Evolutionary conservation across 2,797 vertebrate species (phyloP).

Genomic region (Pangasius sanitwongsei): DNA sequence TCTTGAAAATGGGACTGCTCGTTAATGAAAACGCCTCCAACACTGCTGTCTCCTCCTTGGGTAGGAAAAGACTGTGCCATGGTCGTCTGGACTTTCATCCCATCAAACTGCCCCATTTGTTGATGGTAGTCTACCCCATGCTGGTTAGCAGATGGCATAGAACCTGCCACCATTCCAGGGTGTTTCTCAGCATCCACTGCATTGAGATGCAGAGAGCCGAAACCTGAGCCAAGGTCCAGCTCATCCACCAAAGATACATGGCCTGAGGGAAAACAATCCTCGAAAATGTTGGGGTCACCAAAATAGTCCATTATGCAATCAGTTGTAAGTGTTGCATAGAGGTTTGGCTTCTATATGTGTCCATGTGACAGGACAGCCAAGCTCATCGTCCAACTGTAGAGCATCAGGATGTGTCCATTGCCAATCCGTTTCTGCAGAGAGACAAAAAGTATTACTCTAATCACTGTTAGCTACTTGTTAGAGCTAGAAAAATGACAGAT

Average conservation of each 20-base stretch:
- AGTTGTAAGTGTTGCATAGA: constrained; percentile 68
- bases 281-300: constrained; percentile 94
- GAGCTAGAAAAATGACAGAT: background rate
- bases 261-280: constrained; percentile 87
- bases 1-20: constrained; percentile 87
- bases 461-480: background rate
- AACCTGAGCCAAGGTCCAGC: constrained; percentile 90
- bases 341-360: constrained; percentile 33
- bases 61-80: constrained; percentile 70
- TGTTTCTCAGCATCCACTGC: constrained; percentile 84
- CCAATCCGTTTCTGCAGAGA: constrained; percentile 68
- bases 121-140: constrained; percentile 86
- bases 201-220: constrained; percentile 92
- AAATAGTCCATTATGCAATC: constrained; percentile 97
- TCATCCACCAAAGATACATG: constrained; percentile 94
- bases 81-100: constrained; percentile 83
- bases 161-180: constrained; percentile 72
- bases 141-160: constrained; percentile 68
- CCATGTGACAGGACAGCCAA: constrained; percentile 62
- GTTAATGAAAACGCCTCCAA: constrained; percentile 72
- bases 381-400: constrained; percentile 73
- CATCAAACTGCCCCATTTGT: constrained; percentile 85
- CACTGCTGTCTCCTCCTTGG: constrained; percentile 48
- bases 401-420: constrained; percentile 73
- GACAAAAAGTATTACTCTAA: constrained; percentile 36